phyloP scores from a whole-genome alignment of 2,113 vertebrate species.

The Bungarus multicinctus region DNA sequence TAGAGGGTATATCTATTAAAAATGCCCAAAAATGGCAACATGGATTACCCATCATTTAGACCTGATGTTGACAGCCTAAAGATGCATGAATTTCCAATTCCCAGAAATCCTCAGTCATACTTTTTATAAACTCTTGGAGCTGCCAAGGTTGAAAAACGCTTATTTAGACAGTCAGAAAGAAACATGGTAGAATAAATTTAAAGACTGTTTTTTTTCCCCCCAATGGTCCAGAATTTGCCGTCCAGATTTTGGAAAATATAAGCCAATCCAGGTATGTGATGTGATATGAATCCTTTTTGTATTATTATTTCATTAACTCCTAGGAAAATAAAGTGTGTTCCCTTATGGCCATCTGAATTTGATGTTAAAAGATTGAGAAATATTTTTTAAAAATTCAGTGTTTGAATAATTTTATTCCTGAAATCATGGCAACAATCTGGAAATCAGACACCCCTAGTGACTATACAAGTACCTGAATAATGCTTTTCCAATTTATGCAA shows the following conservation, averaged over 20 bases:
- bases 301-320: background rate
- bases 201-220: background rate
- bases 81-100: background rate
- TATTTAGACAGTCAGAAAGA: background rate
- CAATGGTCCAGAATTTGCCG: background rate
- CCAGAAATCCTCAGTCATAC: background rate
- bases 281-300: background rate
- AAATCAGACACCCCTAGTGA: background rate
- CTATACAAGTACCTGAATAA: background rate
- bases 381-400: background rate
- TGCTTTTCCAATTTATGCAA: slow-evolving; percentile 18
- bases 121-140: background rate
- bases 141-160: background rate
- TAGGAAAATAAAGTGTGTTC: background rate
- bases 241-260: background rate
- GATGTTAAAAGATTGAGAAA: background rate
- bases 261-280: background rate
- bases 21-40: background rate
- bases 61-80: background rate
- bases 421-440: background rate
- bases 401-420: slow-evolving; percentile 1
- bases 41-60: background rate
- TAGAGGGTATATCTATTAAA: background rate
- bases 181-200: background rate
- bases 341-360: background rate